phyloP scores from a whole-genome alignment of 2,113 vertebrate genomes.

The Psophia crepitans region DNA sequence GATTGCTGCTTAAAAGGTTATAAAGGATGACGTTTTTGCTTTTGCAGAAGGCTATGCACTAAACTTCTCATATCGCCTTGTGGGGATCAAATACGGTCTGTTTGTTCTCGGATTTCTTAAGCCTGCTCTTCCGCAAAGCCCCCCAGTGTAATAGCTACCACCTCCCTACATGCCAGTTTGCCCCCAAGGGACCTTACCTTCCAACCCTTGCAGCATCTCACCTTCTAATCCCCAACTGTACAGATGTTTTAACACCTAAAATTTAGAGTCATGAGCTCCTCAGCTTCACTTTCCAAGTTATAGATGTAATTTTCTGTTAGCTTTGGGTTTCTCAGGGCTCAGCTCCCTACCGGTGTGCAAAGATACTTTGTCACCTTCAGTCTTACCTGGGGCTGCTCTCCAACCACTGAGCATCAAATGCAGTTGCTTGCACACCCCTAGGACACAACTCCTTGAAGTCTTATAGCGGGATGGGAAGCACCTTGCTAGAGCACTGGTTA shows the following conservation, averaged over 20 bases:
- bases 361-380: not conserved
- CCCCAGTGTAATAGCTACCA: not conserved
- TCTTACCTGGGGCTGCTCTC: not conserved
- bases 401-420: not conserved
- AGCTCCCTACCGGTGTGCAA: not conserved
- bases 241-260: not conserved
- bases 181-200: not conserved
- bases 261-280: not conserved
- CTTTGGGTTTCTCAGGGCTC: not conserved
- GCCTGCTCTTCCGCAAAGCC: not conserved
- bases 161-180: not conserved
- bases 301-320: not conserved
- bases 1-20: constrained; percentile 21
- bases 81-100: not conserved
- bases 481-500: not conserved
- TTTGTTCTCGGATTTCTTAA: not conserved
- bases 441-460: not conserved
- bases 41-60: not conserved
- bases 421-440: not conserved
- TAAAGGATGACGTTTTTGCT: not conserved
- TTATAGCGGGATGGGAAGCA: not conserved
- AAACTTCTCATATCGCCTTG: not conserved
- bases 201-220: not conserved
- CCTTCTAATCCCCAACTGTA: not conserved
- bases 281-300: not conserved